Percentiles rank a stretch among this genome's conserved stretches.
These are phyloP conservation scores for Synchiropus splendidus DNA, from an alignment of 2,113 vertebrate genomes.

Conservation along the genomic window DNA sequence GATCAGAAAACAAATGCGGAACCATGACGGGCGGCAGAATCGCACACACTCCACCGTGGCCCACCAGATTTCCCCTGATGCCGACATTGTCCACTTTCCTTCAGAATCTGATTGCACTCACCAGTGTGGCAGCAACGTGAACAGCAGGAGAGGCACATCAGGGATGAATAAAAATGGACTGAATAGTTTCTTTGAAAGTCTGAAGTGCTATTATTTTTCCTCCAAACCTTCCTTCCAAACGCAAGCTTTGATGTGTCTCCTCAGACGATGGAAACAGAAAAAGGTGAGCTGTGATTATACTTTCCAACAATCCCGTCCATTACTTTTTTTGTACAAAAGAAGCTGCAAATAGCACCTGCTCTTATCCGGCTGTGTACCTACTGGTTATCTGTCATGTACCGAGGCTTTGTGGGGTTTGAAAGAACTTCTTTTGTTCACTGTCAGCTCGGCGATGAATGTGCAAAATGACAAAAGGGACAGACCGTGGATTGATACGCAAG, in stretches of 20 bases:
- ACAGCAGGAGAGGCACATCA: background rate
- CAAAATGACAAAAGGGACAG: background rate
- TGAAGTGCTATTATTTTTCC: conserved; percentile 2
- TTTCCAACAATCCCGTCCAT: conserved; percentile 6
- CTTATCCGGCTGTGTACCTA: conserved; percentile 6
- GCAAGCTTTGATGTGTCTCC: conserved; percentile 15
- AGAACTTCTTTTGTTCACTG: background rate
- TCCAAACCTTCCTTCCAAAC: conserved; percentile 11
- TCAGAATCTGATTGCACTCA: background rate
- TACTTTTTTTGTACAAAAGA: conserved; percentile 11
- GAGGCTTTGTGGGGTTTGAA: conserved; percentile 9
- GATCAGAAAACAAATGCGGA: too few relatives aligned
- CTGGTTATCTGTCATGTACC: conserved; percentile 5
- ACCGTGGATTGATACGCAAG: background rate
- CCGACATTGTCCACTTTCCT: background rate
- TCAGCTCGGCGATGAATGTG: too few relatives aligned
- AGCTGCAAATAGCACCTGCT: background rate
- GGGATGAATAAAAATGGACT: background rate
- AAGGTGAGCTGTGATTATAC: conserved; percentile 2
- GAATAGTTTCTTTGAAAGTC: background rate
- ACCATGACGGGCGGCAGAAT: too few relatives aligned
- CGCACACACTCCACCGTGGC: too few relatives aligned
- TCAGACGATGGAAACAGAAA: conserved; percentile 6
- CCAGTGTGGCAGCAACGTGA: background rate
- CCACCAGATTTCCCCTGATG: background rate